A percentile compares a stretch with the other conserved stretches of the same genome.
phyloP scores from a whole-genome alignment of 53 echinoderm and acorn worm genomes.

The Echinarachnius parma region DNA sequence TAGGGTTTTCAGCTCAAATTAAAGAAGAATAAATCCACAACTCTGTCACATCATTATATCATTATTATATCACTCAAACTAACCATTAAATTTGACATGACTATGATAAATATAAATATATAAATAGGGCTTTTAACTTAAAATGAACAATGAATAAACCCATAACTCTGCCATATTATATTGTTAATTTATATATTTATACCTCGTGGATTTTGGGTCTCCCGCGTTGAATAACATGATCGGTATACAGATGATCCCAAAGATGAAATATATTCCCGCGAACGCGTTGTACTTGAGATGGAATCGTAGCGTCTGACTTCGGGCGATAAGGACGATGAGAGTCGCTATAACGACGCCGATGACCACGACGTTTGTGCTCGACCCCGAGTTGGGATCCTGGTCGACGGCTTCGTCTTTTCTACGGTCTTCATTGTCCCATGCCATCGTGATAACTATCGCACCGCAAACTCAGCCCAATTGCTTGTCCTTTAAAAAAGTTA shows the following conservation, averaged over 20 bases:
- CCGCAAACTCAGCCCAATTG: too few species aligned
- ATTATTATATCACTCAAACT: too few species aligned
- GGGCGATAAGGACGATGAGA: not conserved
- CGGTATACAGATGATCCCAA: constrained; percentile 21
- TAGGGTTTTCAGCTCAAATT: too few species aligned
- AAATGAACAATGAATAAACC: too few species aligned
- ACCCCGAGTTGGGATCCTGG: not conserved
- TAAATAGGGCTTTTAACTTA: too few species aligned
- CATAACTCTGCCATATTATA: not conserved
- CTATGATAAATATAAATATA: too few species aligned
- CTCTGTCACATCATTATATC: too few species aligned
- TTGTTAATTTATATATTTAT: not conserved
- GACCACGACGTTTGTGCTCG: not conserved
- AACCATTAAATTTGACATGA: too few species aligned
- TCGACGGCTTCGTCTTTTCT: not conserved
- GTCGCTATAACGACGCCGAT: not conserved
- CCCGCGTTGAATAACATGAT: constrained; percentile 16
- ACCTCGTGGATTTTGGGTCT: constrained; percentile 30
- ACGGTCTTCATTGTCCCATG: not conserved
- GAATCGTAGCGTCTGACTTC: constrained; percentile 12
- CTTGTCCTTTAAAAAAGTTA: too few species aligned
- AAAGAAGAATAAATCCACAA: too few species aligned
- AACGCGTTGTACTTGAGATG: constrained; percentile 17
- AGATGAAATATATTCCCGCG: constrained; percentile 24
- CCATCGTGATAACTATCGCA: too few species aligned